Evolutionary conservation across 2,797 vertebrate genomes (phyloP).

Genomic region (Tokudaia muenninki): DNA sequence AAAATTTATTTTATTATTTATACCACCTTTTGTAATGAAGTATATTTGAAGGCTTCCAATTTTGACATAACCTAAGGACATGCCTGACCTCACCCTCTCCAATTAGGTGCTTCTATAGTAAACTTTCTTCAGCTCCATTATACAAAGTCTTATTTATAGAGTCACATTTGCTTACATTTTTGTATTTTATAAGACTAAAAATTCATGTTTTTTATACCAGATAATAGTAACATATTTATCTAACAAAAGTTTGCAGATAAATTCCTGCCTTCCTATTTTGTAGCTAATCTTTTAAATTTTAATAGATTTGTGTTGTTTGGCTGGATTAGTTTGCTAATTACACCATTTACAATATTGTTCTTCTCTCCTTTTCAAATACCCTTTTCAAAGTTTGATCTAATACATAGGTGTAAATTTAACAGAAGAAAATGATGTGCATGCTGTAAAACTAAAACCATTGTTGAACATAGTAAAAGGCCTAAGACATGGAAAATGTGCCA

Average conservation of each 20-base stretch:
- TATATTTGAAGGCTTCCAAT: not conserved
- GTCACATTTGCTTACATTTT: not conserved
- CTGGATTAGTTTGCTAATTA: not conserved
- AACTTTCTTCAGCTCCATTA: not conserved
- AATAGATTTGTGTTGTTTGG: not conserved
- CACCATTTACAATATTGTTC: not conserved
- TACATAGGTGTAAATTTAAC: not conserved
- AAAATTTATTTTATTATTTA: conserved; percentile 14
- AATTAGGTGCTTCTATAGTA: not conserved
- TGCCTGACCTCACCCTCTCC: not conserved
- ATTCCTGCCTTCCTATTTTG: not conserved
- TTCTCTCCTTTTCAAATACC: not conserved
- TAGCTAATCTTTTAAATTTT: not conserved
- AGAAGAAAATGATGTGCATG: not conserved
- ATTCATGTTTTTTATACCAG: not conserved
- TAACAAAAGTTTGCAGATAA: not conserved
- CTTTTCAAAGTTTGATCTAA: not conserved
- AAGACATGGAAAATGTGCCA: not conserved
- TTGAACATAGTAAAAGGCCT: not conserved
- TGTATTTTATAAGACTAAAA: not conserved
- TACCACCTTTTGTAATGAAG: not conserved
- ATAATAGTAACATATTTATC: not conserved
- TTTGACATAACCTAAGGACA: not conserved
- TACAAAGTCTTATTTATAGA: not conserved
- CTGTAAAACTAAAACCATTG: not conserved